These are phyloP conservation scores for Drosophila neotestacea DNA, from an alignment of 2,888 invertebrate genomes.

Conservation along the genomic window DNA sequence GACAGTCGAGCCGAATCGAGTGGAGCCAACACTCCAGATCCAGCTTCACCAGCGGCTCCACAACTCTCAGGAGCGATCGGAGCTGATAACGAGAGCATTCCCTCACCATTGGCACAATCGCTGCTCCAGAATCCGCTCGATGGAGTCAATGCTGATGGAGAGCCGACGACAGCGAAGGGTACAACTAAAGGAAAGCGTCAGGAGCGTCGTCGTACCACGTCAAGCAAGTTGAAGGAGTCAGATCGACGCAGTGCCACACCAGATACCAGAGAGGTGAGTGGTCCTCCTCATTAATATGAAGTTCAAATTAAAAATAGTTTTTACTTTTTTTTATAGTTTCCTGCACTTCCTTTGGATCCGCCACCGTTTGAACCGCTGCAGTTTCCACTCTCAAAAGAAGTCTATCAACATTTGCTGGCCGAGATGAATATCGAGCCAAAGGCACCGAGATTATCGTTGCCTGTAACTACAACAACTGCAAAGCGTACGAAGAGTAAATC, in stretches of 20 bases:
- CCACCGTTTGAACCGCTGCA: conserved; percentile 90
- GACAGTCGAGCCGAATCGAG: conserved; percentile 90
- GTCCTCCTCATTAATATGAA: background rate
- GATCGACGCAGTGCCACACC: conserved; percentile 86
- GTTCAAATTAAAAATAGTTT: too few species aligned
- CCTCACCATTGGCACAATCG: conserved; percentile 83
- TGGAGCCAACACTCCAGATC: conserved; percentile 91
- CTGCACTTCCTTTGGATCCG: conserved; percentile 87
- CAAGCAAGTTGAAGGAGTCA: conserved; percentile 75
- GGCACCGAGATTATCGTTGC: background rate
- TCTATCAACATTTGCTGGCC: conserved; percentile 89
- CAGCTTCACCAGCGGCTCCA: conserved; percentile 87
- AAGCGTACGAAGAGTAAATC: conserved; percentile 72
- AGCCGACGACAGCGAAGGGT: background rate
- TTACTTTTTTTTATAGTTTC: conserved; percentile 5
- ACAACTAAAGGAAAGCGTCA: conserved; percentile 58
- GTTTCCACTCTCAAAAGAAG: conserved; percentile 91
- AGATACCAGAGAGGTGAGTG: conserved; percentile 85
- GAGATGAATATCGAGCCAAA: conserved; percentile 56
- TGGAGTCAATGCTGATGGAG: conserved; percentile 56
- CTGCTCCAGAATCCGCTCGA: conserved; percentile 74
- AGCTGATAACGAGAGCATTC: conserved; percentile 84
- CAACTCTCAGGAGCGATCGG: conserved; percentile 64
- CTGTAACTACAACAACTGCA: background rate
- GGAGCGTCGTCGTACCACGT: conserved; percentile 84